Conservation (phyloP, 2,797 vertebrate genomes). For the Zenarchopterus dispar region DNA sequence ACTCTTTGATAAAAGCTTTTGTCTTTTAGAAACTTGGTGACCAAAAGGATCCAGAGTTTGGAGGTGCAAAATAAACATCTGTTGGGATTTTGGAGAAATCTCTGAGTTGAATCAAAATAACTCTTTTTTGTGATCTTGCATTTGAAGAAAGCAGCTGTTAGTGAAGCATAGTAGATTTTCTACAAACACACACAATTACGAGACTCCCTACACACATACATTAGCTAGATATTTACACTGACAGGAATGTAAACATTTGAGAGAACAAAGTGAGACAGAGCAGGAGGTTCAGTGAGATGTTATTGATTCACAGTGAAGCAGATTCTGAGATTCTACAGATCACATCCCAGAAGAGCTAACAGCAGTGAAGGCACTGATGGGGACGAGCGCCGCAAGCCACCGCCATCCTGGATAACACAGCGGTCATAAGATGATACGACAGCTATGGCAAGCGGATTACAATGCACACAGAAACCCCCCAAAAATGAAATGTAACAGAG, state of each 20-base stretch:
- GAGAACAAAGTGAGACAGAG: slow-evolving; percentile 6
- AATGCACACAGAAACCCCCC: slow-evolving; percentile 27
- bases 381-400: slow-evolving; percentile 29
- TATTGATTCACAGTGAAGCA: background rate
- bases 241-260: slow-evolving; percentile 60
- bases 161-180: too few species aligned
- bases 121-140: background rate
- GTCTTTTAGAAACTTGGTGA: background rate
- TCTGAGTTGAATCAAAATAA: background rate
- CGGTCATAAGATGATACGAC: background rate
- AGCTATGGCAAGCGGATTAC: background rate
- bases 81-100: too few species aligned
- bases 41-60: background rate
- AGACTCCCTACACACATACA: slow-evolving; percentile 4
- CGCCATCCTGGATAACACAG: slow-evolving; percentile 3
- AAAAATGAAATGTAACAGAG: slow-evolving; percentile 7
- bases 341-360: slow-evolving; percentile 32
- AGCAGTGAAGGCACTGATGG: slow-evolving; percentile 77
- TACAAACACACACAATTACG: slow-evolving; percentile 19
- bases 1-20: background rate
- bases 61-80: background rate
- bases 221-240: too few species aligned
- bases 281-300: background rate
- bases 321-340: slow-evolving; percentile 21
- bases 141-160: background rate